Base-by-base conservation (phyloP, 1,140 invertebrate species). In the Drosophila hydei region DNA sequence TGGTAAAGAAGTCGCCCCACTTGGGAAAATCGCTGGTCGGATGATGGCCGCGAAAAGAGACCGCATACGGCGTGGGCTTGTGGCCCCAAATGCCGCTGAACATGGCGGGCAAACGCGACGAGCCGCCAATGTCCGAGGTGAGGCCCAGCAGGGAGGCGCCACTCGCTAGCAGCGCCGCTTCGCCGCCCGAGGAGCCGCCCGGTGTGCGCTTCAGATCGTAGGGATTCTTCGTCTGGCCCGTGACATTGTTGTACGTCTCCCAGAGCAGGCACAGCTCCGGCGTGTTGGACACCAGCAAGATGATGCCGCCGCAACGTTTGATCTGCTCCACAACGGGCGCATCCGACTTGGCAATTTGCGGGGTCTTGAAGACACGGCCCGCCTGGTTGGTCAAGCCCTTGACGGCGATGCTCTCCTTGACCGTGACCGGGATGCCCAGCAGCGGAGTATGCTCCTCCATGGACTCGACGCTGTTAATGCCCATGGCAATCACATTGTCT, bases 191-290 rank as follows among this genome's bases (percentile, higher is more conserved):
- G 9, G 95, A 96, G 12, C 96, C 96, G 0, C 96, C 96, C 14
- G 93, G 91, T 2, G 95, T 96, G 23, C 95, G 92, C 23, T 94
- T 94, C 36, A 94, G 93, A 90, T 98, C 95, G 87, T 98, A 98
- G 0, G 98, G 97, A 92, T 99, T 99, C 72, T 93, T 94, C 0
- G 98, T 97, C 16, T 94, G 92, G 0, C 98, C 98, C 51, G 96
- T 96, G 0, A 98, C 93, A 58, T 95, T 95, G 92, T 99, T 99
- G 68, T 94, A 95, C 0, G 96, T 97, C 91, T 99, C 97, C 94
- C 96, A 97, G 91, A 95, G 96, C 93, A 97, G 93, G 74, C 96
- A 97, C n/a, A 98, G 92, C 90, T 99, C 97, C 2, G 97, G 97
- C 1, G 97, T 96, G 91, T 98, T 99, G 14, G 97, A 98, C 0